These are phyloP conservation scores for Salpingus planirostris DNA, from an alignment of 2,888 invertebrate species.

Conservation along the genomic window DNA sequence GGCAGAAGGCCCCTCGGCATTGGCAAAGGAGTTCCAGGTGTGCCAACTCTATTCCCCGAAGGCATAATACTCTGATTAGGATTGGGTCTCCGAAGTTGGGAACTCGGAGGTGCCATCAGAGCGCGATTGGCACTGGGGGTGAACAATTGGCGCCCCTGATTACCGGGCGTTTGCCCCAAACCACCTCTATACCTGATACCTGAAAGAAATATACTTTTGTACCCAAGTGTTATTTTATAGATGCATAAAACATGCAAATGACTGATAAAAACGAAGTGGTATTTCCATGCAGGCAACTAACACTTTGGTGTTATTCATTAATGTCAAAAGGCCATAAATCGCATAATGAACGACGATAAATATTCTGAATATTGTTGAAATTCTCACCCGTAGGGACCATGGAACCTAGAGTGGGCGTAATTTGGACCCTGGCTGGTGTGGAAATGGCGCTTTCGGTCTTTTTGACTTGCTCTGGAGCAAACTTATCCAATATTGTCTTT, in stretches of 20 bases:
- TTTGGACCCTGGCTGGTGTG: too few relatives aligned
- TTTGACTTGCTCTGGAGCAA: slow-evolving; percentile 55
- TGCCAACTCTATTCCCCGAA: not conserved
- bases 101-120: not conserved
- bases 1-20: slow-evolving; percentile 66
- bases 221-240: too few relatives aligned
- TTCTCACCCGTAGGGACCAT: not conserved
- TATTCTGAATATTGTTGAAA: not conserved
- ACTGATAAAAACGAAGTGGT: too few relatives aligned
- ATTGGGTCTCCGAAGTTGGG: not conserved
- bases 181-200: slow-evolving; percentile 9
- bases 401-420: slow-evolving; percentile 9
- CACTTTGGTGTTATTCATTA: too few relatives aligned
- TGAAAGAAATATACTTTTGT: too few relatives aligned
- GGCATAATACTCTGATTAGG: not conserved
- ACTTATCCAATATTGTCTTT: slow-evolving; percentile 79
- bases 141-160: not conserved
- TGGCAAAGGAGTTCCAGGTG: slow-evolving; percentile 34
- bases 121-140: slow-evolving; percentile 4
- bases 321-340: too few relatives aligned
- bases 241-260: too few relatives aligned
- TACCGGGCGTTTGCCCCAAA: not conserved
- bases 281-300: too few relatives aligned
- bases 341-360: not conserved
- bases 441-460: too few relatives aligned